These are phyloP conservation scores for Peromyscus nudipes DNA, from an alignment of 2,797 vertebrate genomes.

Conservation along the genomic window DNA sequence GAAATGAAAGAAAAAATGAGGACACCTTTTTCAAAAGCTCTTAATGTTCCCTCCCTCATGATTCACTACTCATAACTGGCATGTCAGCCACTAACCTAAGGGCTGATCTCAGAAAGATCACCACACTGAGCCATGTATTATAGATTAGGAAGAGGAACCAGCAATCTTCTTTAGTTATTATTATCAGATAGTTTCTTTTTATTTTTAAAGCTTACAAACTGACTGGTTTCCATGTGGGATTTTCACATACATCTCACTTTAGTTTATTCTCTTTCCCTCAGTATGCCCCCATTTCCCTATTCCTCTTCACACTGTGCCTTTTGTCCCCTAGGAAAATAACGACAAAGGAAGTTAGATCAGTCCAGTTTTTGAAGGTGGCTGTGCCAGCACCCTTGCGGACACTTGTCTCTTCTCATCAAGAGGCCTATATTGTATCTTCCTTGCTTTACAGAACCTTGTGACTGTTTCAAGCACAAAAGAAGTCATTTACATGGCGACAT, in stretches of 20 bases:
- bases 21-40: not conserved
- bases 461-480: not conserved
- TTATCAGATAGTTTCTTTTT: not conserved
- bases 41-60: not conserved
- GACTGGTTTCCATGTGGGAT: no score
- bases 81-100: not conserved
- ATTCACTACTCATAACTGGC: not conserved
- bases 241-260: not conserved
- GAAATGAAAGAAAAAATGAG: not conserved
- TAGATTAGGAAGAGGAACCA: not conserved
- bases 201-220: not conserved
- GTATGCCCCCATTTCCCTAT: not conserved
- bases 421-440: not conserved
- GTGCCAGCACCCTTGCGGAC: not conserved
- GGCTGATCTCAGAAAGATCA: not conserved
- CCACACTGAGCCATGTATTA: not conserved
- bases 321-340: not conserved
- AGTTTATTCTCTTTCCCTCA: not conserved
- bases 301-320: not conserved
- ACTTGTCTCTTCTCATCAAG: not conserved
- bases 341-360: not conserved
- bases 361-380: not conserved
- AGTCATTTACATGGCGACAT: not conserved
- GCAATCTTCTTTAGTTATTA: not conserved
- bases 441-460: not conserved